Conservation (phyloP, 1,140 invertebrate species). For the Drosophila melanogaster region Release_6_plus_ISO1_MT NT_033779.5:4417001-4417500, state of each 20-base stretch:
- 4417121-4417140: too few relatives aligned
- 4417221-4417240: conserved; percentile 70
- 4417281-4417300: not conserved
- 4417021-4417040: too few relatives aligned
- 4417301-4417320: not conserved
- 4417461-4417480: conserved; percentile 55
- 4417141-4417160: not conserved
- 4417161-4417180: not conserved
- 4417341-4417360: conserved; percentile 22
- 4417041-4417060: not conserved
- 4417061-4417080: too few relatives aligned
- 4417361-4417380: conserved; percentile 22
- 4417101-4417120: too few relatives aligned
- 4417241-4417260: conserved; percentile 66
- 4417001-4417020: not conserved
- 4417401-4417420: conserved; percentile 37
- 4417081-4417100: too few relatives aligned
- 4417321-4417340: not conserved
- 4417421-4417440: conserved; percentile 67
- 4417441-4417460: conserved; percentile 80
- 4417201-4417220: conserved; percentile 42
- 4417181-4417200: conserved; percentile 24
- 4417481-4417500: conserved; percentile 6
- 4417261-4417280: conserved; percentile 12
- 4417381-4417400: conserved; percentile 25